Evolutionary conservation across 2,113 vertebrate species (phyloP), one percentile per base, ranked within the genome.

Genomic region (Calidris pygmaea): DNA sequence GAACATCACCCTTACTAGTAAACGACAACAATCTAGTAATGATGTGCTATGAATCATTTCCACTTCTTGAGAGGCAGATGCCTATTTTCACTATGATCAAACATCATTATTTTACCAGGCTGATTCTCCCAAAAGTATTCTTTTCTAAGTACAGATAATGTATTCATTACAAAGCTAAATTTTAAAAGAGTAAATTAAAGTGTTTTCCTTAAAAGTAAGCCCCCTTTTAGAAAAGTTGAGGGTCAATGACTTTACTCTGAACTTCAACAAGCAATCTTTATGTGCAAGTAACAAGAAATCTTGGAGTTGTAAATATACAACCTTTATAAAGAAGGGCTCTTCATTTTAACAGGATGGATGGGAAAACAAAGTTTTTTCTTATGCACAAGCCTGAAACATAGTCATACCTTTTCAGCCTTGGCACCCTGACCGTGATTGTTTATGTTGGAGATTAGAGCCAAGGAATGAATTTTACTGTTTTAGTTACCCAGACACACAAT

Each of bases 401-500:
- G 34, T 72, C 52, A 35, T 7, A 89, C 43, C 48, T 74, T 78
- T 53, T 22, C 65, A 85, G 48, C 60, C 67, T 0, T 78, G 77
- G 52, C 43, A 87, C 8, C 26, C 60, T 14, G 26, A 65, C 74
- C 60, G 9, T 2, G 8, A 39, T 34, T 87, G 70, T 82, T 89
- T 67, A 52, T 29, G 10, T 6, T 89, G 52, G 14, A 91, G 47
- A 58, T 75, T 23, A n/a, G 53, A 89, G 77, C 11, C 62, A 87
- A 70, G 63, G 80, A 71, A 72, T 59, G 48, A 72, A 72, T 94
- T 65, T 81, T 47, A 80, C 50, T 56, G 5, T 74, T 83, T 86
- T 34, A 60, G 66, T 68, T 76, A 87, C 43, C 60, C 84, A 94
- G 91, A 92, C 72, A 93, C 73, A 85, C 74, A 82, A 82, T 80